Conservation (phyloP, 2,888 invertebrate species). For the Parochlus steinenii region DNA sequence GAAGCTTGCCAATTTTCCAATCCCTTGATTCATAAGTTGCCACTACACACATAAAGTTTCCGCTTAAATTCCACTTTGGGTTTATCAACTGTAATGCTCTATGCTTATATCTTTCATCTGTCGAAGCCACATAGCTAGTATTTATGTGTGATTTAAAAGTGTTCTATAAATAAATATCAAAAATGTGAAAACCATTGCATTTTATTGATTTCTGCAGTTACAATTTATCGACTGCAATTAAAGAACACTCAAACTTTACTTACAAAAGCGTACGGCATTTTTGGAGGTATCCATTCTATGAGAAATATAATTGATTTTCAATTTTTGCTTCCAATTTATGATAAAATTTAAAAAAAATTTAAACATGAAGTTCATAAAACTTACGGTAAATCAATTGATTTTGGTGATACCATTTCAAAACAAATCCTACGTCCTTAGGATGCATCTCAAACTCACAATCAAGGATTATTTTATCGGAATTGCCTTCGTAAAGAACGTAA, state of each 20-base stretch:
- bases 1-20: constrained; percentile 5
- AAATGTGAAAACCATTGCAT: no score
- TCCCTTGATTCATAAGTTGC: constrained; percentile 7
- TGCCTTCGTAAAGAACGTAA: constrained; percentile 8
- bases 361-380: no score
- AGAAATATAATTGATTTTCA: no score
- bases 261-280: constrained; percentile 7
- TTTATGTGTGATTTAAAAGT: no score
- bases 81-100: no score
- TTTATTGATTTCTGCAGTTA: no score
- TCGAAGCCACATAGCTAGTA: no score
- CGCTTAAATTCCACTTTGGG: no score
- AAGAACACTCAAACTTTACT: constrained; percentile 4
- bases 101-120: no score
- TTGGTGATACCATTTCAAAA: constrained; percentile 11
- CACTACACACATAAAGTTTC: constrained; percentile 11
- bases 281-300: constrained; percentile 12
- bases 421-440: constrained; percentile 5
- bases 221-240: neutral
- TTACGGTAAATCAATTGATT: constrained; percentile 7
- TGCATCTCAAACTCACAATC: constrained; percentile 12
- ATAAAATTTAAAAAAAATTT: no score
- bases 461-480: constrained; percentile 6
- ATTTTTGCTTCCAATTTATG: no score
- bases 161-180: no score